phyloP scores from a whole-genome alignment of 1,140 invertebrate genomes.

The Drosophila pseudoananassae region DNA sequence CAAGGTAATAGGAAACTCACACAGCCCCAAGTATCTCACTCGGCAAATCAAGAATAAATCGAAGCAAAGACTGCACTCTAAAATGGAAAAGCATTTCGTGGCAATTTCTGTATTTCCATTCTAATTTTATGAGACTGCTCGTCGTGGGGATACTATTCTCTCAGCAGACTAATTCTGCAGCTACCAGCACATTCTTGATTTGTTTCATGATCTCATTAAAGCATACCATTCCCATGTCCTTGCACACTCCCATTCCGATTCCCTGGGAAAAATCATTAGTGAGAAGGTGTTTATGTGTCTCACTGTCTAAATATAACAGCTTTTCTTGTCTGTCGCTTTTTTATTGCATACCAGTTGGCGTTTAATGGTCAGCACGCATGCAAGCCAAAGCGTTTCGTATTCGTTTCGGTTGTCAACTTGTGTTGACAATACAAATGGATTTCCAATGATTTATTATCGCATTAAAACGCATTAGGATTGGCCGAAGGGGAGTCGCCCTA shows the following conservation, averaged over 20 bases:
- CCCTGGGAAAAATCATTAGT: slow-evolving; percentile 41
- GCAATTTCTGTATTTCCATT: background rate
- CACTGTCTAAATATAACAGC: slow-evolving; percentile 56
- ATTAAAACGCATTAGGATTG: slow-evolving; percentile 77
- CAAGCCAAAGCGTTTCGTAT: slow-evolving; percentile 36
- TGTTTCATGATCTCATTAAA: slow-evolving; percentile 5
- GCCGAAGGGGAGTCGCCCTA: background rate
- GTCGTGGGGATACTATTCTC: background rate
- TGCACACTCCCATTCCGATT: background rate
- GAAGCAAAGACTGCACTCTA: background rate
- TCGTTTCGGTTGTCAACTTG: slow-evolving; percentile 65
- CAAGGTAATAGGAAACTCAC: background rate
- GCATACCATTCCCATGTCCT: background rate
- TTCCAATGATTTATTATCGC: slow-evolving; percentile 81
- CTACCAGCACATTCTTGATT: background rate
- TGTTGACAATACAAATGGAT: slow-evolving; percentile 83
- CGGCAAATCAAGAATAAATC: slow-evolving; percentile 3
- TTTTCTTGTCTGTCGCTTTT: slow-evolving; percentile 48
- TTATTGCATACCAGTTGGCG: slow-evolving; percentile 58
- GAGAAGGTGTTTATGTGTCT: slow-evolving; percentile 65
- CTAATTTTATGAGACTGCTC: background rate
- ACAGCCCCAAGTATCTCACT: background rate
- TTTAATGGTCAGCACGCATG: slow-evolving; percentile 70
- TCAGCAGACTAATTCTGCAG: background rate
- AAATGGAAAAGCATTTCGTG: slow-evolving; percentile 1